Base-by-base conservation (phyloP, 1,140 invertebrate species). In the Zaprionus gabonicus region DNA sequence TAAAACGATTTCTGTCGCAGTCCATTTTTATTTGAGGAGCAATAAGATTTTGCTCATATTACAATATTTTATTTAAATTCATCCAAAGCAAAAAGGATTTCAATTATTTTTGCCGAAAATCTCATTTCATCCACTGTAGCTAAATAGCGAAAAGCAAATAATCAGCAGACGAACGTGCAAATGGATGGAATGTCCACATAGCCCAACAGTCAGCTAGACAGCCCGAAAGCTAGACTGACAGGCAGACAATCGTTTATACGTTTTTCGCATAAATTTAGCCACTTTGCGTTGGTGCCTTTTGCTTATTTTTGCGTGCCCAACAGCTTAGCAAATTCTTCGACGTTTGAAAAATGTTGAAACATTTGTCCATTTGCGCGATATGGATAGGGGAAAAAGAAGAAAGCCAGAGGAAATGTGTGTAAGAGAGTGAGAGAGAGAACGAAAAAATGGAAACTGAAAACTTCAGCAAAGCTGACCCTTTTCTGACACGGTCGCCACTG, bases 261-360 rank as follows among this genome's bases (percentile, higher is more conserved):
- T 66, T 79, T 81, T 71, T 77, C 74, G 71, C 84, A 88, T 88
- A 88, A 81, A 88, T 84, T 90, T 82, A 62, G 85, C 85, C 79
- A 85, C 85, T 90, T 90, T 85, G 76, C 62, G 70, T 80, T 75
- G 68, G 64, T 58, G 55, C 63, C 27, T 71, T 71, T 41, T 27
- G 65, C 56, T 51, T 70, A 59, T 64, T 51, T 46, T 51, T 36
- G 53, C 46, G 15, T 60, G 66, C 25, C 56, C 57, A 71, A 79
- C 64, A 78, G 78, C 84, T 87, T 78, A 75, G 68, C 60, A 71
- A 80, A 67, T 71, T 82, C 63, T 73, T 88, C 70, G 57, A 65
- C 77, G 73, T 85, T 78, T 90, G 76, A 90, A 76, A 90, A 90
- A 90, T 90, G 79, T 73, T 59, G 67, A 72, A 90, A 60, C 81